Evolutionary conservation across 1,140 invertebrate species (phyloP), one percentile per base, ranked within the genome.

Genomic region (Calephelis nemesis): DNA sequence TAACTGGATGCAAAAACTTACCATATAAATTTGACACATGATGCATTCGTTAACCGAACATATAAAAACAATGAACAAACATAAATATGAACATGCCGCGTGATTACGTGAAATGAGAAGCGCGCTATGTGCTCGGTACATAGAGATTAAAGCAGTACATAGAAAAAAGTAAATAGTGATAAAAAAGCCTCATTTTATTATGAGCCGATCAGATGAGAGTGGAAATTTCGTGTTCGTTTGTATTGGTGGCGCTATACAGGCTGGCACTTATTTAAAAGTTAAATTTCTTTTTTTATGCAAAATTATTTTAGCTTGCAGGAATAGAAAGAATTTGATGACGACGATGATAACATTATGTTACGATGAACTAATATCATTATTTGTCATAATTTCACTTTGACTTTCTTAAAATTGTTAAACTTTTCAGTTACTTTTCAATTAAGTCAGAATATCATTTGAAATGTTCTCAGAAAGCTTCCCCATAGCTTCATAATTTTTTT

Each of bases 121-220:
- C 69, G 72, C 70, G 66, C 65, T 75, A 81, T 85, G 73, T 81
- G 74, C 70, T 39, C 60, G 39, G 71, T 74, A 81, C 69, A 77
- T 79, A 75, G 66, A 76, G 77, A 82, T 83, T 83, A 84, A 81
- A 77, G 65, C 62, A 67, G 77, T 86, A 89, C 74, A 88, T 88
- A 88, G 88, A 87, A 89, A 89, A 91, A 88, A 88, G 86, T 88
- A 88, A 80, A 90, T 88, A 88, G 76, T 87, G 84, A 87, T 88
- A 89, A 90, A 88, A 91, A 89, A 87, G 80, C 83, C 83, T 82
- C 88, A 90, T 86, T 91, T 89, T 91, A 88, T 89, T 91, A 91
- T 89, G 88, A 89, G 80, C 82, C 82, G 83, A 88, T 91, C 84
- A 82, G 85, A 78, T 74, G 81, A 68, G 81, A 77, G 77, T 70